phyloP scores from a whole-genome alignment of 1,140 invertebrate genomes.

The Melanaphis sacchari region DNA sequence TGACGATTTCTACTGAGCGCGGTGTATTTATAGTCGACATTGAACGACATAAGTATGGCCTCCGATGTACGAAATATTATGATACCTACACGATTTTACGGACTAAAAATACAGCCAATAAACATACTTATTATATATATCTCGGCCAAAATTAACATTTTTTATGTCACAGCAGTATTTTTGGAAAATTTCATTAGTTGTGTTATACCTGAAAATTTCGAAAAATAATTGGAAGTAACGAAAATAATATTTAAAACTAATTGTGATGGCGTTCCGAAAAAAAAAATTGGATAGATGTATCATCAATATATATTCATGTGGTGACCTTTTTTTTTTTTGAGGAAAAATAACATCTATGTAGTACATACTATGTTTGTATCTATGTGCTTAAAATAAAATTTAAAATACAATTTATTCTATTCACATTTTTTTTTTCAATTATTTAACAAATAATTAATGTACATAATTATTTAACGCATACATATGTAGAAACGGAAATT shows the following conservation, averaged over 20 bases:
- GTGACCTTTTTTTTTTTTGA: not conserved
- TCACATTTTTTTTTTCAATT: not conserved
- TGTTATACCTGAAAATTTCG: not conserved
- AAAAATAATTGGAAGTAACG: not conserved
- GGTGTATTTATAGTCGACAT: conserved; percentile 3
- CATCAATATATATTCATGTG: not conserved
- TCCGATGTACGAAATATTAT: not conserved
- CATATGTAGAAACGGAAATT: not conserved
- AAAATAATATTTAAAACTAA: not conserved
- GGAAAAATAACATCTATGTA: not conserved
- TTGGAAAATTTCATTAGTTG: not conserved
- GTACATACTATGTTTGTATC: not conserved
- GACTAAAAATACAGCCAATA: not conserved
- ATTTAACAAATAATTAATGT: not conserved
- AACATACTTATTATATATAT: not conserved
- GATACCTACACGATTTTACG: not conserved
- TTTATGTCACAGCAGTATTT: not conserved
- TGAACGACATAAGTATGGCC: not conserved
- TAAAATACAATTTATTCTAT: not conserved
- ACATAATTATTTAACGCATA: not conserved
- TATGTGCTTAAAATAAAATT: no score
- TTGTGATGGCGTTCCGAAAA: not conserved
- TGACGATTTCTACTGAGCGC: not conserved
- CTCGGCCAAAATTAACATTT: not conserved
- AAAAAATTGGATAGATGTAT: not conserved